These are phyloP conservation scores for Scaptomyza cyrtandrae DNA, from an alignment of 2,888 invertebrate species.

Conservation along the genomic window DNA sequence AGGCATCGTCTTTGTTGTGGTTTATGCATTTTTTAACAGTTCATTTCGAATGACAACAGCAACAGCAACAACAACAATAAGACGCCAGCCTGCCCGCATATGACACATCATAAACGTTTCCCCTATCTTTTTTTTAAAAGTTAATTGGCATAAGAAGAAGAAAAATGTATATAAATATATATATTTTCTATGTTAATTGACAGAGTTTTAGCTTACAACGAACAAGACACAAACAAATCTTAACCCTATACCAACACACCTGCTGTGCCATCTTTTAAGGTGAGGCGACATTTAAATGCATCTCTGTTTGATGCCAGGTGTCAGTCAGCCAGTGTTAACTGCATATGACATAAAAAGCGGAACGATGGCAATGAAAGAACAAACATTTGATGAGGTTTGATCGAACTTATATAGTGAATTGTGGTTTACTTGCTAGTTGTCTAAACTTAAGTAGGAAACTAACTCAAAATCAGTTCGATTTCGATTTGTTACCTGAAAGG, in stretches of 20 bases:
- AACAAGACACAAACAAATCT: too few relatives aligned
- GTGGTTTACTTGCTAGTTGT: too few relatives aligned
- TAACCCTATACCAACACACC: too few relatives aligned
- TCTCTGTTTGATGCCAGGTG: too few relatives aligned
- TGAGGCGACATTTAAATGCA: too few relatives aligned
- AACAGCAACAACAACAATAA: slow-evolving; percentile 12
- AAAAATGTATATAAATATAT: slow-evolving; percentile 48
- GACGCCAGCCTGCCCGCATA: slow-evolving; percentile 69
- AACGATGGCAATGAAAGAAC: too few relatives aligned
- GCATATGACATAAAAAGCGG: not conserved
- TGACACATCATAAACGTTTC: slow-evolving; percentile 69
- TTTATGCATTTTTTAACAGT: slow-evolving; percentile 43
- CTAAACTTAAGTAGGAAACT: too few relatives aligned
- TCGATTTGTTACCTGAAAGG: not conserved
- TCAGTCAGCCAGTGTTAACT: not conserved
- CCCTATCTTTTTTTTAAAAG: slow-evolving; percentile 5
- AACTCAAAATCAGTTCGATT: not conserved
- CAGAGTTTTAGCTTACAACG: slow-evolving; percentile 33
- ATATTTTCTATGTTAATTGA: slow-evolving; percentile 55
- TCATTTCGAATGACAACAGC: slow-evolving; percentile 41
- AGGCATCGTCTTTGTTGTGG: slow-evolving; percentile 41
- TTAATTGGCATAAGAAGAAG: slow-evolving; percentile 12
- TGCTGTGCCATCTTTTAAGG: too few relatives aligned
- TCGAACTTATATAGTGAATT: too few relatives aligned
- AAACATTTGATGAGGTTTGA: not conserved